These are phyloP conservation scores for Sebastiscus albofasciatus DNA, from an alignment of 2,797 vertebrate species.

Conservation along the genomic window DNA sequence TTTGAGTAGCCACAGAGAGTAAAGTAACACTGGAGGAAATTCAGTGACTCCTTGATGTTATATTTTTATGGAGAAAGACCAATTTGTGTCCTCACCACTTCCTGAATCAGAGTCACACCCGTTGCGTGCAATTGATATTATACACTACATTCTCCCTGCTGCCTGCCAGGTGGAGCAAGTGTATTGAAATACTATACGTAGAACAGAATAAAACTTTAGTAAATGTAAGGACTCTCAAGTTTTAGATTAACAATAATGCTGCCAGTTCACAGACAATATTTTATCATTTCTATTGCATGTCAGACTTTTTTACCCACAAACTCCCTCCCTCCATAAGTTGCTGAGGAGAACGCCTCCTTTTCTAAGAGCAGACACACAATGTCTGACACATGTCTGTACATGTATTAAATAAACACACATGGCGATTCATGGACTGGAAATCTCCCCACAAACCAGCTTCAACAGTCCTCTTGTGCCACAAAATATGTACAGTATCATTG, in stretches of 20 bases:
- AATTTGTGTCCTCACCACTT: background rate
- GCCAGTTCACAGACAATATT: background rate
- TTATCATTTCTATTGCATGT: background rate
- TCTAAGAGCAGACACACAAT: background rate
- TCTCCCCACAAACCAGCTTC: background rate
- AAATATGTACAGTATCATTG: too few species aligned
- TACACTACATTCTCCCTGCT: background rate
- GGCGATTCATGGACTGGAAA: background rate
- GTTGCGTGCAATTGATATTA: background rate
- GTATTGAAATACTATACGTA: background rate
- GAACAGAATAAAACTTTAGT: background rate
- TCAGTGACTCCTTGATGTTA: background rate
- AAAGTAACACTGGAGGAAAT: background rate
- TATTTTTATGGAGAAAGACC: background rate
- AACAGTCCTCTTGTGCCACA: background rate
- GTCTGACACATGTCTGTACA: background rate
- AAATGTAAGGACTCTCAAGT: background rate
- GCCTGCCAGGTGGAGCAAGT: conserved; percentile 21
- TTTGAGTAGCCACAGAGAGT: background rate
- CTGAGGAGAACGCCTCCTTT: background rate
- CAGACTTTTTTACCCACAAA: background rate
- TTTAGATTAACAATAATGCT: background rate
- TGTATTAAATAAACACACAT: background rate
- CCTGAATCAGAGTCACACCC: background rate
- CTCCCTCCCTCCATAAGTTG: background rate